Evolutionary conservation across 2,888 invertebrate genomes (phyloP).

Genomic region (Eretmocerus hayati): DNA sequence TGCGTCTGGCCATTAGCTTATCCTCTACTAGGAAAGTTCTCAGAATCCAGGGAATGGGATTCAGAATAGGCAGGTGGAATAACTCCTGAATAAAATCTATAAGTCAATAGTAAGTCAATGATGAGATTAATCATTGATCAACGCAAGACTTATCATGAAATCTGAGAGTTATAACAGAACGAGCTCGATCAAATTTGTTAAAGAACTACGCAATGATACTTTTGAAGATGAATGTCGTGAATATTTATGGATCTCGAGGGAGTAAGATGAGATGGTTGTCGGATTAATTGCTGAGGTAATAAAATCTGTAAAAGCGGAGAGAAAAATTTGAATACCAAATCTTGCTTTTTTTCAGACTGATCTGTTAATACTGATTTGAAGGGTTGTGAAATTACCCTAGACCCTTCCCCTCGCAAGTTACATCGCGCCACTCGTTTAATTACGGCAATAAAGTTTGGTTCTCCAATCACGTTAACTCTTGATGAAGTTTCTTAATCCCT

Average conservation of each 20-base stretch:
- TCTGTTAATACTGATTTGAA: constrained; percentile 23
- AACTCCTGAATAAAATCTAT: no score
- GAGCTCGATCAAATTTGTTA: no score
- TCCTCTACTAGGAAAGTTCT: no score
- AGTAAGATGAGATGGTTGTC: not conserved
- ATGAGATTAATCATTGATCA: no score
- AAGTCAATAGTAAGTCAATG: no score
- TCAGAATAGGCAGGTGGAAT: no score
- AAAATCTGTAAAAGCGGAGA: constrained; percentile 17
- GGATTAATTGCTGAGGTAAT: constrained; percentile 3
- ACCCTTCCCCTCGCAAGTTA: constrained; percentile 14
- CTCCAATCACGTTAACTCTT: constrained; percentile 23
- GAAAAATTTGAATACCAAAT: constrained; percentile 24
- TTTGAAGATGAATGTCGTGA: not conserved
- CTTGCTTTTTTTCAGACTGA: constrained; percentile 22
- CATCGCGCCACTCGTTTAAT: constrained; percentile 22
- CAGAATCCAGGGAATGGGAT: no score
- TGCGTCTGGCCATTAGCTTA: no score
- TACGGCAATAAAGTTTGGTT: constrained; percentile 21
- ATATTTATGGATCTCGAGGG: not conserved
- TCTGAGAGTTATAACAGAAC: no score
- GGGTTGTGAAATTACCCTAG: constrained; percentile 18
- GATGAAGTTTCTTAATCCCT: constrained; percentile 22
- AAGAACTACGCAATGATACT: not conserved
- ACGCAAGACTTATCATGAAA: no score